A percentile compares a stretch with the other conserved stretches of the same genome.
Evolutionary conservation across 2,113 vertebrate species (phyloP).

Genomic region (Hydrochoerus hydrochaeris): DNA sequence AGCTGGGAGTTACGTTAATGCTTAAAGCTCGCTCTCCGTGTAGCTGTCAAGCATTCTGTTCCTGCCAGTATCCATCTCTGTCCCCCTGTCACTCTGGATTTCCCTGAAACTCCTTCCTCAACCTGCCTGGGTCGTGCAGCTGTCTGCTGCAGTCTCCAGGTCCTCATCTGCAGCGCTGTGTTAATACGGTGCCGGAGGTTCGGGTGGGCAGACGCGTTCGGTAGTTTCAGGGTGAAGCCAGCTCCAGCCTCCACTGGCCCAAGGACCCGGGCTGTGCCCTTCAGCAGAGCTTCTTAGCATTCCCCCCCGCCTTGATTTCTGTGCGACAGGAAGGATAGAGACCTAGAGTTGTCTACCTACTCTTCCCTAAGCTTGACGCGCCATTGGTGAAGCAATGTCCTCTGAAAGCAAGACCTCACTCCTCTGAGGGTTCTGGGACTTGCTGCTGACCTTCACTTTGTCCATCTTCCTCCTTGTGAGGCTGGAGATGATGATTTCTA

Average conservation of each 20-base stretch:
- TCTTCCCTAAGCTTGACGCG: neutral
- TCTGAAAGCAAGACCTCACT: neutral
- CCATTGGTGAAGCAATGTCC: neutral
- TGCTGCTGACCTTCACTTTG: neutral
- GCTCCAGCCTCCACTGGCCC: neutral
- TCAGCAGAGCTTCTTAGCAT: neutral
- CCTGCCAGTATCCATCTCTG: neutral
- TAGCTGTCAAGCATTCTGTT: neutral
- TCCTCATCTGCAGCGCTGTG: neutral
- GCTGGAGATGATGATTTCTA: neutral
- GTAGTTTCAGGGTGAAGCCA: neutral
- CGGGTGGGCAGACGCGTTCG: neutral
- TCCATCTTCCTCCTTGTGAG: neutral
- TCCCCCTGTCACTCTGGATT: neutral
- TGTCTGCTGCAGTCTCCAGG: neutral
- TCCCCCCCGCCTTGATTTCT: neutral
- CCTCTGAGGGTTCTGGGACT: neutral
- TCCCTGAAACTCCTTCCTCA: neutral
- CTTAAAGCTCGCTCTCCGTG: neutral
- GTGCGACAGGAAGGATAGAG: neutral
- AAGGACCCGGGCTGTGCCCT: neutral
- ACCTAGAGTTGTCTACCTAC: neutral
- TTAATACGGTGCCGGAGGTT: neutral
- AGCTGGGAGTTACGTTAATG: neutral
- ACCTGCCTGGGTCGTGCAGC: neutral